Evolutionary conservation across 2,888 invertebrate species (phyloP), one percentile per base, ranked within the genome.

Genomic region (Hoplodrina blanda): DNA sequence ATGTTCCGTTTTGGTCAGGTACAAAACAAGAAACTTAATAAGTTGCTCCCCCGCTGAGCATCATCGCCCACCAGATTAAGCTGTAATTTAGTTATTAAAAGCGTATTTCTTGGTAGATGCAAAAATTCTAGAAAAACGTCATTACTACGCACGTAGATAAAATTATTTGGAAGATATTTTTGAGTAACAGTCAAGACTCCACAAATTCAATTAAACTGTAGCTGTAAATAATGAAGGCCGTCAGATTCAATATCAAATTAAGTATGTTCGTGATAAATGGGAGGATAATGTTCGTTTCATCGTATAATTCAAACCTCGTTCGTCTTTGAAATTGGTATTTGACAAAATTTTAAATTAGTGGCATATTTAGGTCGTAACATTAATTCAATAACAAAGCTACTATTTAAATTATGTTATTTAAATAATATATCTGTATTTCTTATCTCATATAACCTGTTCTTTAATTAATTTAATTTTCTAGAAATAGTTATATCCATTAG

Each of bases 1-100:
- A 82, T 82, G 81, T 80, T 77, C 67, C 52, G 70, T 80, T 85
- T 84, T 82, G 79, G 82, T 80, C 78, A 78, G 82, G 85, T 81
- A 84, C 86, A 85, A 88, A 90, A 86, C 84, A 80, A 87, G 85
- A 88, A 83, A 87, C 72, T 87, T 87, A 88, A 89, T 89, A 88
- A 90, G 78, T 78, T 80, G 76, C 82, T 82, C 86, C 83, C 90
- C 89, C 86, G 86, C 89, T 67, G 88, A 80, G 88, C 85, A 82
- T 85, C 82, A 81, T 85, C 88, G 85, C 90, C 89, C 86, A 90
- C 90, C 81, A 83, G 70, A 78, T 81, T 78, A 80, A 75, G 79
- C 75, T 85, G 82, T 83, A 77, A 85, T 85, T 88, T 83, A 84
- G 86, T 83, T 87, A 87, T 85, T 83, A 84, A 83, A 79, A 78